phyloP scores from a whole-genome alignment of 2,113 vertebrate genomes.

The Oophaga pumilio region DNA sequence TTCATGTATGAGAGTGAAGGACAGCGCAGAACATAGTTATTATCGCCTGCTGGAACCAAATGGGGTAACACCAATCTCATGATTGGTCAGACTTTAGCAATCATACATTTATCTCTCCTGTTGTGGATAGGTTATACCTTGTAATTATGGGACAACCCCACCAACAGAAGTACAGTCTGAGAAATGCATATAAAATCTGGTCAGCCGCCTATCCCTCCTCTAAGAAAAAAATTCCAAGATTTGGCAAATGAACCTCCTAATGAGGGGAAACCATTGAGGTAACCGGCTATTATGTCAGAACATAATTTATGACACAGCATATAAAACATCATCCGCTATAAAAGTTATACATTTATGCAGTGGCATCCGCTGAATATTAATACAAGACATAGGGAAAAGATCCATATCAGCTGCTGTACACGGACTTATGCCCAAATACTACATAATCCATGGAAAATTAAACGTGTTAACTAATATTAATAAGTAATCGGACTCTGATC shows the following conservation, averaged over 20 bases:
- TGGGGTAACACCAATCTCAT: no score
- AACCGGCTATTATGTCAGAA: background rate
- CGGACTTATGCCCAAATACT: background rate
- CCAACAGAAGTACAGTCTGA: background rate
- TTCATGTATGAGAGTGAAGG: no score
- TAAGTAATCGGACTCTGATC: constrained; percentile 3
- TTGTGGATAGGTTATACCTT: no score
- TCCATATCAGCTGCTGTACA: background rate
- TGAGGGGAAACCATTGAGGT: background rate
- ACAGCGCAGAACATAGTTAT: no score
- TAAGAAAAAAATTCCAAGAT: background rate
- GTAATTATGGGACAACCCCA: no score
- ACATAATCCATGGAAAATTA: background rate
- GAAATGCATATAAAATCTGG: background rate
- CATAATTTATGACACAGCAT: background rate
- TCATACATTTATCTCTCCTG: no score
- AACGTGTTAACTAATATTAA: background rate
- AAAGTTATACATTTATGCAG: background rate
- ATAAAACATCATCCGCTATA: background rate
- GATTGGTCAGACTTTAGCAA: no score
- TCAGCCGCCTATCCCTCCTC: background rate
- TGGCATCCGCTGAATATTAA: background rate
- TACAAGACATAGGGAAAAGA: background rate
- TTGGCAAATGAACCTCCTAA: background rate
- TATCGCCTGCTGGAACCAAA: no score